A percentile compares a stretch with the other conserved stretches of the same genome.
Evolutionary conservation across 2,113 vertebrate species (phyloP).

Genomic region (Paraplagusia blochii): DNA sequence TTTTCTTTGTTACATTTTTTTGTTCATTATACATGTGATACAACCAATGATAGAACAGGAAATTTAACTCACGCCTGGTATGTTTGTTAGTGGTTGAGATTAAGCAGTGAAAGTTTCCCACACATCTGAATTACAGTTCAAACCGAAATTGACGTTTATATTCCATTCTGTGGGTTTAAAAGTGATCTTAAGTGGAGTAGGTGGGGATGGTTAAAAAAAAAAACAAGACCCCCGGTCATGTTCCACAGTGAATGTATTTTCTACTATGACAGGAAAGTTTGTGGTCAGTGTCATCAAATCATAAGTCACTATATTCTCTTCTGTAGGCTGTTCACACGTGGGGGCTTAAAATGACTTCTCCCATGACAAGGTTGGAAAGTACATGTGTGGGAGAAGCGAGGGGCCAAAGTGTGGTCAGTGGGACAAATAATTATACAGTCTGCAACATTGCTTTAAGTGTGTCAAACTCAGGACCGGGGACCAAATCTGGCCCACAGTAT

Average conservation of each 20-base stretch:
- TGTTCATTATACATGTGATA: too few relatives aligned
- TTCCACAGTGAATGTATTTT: neutral
- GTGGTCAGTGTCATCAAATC: conserved; percentile 38
- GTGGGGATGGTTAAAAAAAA: conserved; percentile 23
- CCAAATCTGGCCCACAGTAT: too few relatives aligned
- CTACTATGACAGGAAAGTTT: conserved; percentile 51
- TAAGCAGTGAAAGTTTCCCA: neutral
- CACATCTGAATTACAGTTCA: too few relatives aligned
- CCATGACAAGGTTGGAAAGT: conserved; percentile 34
- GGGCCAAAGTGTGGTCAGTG: too few relatives aligned
- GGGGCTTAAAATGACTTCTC: conserved; percentile 28
- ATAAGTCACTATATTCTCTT: neutral
- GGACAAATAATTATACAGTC: too few relatives aligned
- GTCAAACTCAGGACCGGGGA: too few relatives aligned
- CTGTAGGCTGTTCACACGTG: conserved; percentile 8
- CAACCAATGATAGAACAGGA: neutral
- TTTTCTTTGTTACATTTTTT: too few relatives aligned
- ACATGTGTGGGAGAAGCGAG: conserved; percentile 5
- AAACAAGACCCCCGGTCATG: neutral
- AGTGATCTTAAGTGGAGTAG: neutral
- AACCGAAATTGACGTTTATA: conserved; percentile 26
- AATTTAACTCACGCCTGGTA: neutral
- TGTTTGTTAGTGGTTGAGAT: neutral
- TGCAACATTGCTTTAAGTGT: too few relatives aligned
- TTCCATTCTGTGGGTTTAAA: conserved; percentile 7